A percentile compares a stretch with the other conserved stretches of the same genome.
Conservation (phyloP, 53 echinoderm and acorn worm species). For the Paelopatides confundens region DNA sequence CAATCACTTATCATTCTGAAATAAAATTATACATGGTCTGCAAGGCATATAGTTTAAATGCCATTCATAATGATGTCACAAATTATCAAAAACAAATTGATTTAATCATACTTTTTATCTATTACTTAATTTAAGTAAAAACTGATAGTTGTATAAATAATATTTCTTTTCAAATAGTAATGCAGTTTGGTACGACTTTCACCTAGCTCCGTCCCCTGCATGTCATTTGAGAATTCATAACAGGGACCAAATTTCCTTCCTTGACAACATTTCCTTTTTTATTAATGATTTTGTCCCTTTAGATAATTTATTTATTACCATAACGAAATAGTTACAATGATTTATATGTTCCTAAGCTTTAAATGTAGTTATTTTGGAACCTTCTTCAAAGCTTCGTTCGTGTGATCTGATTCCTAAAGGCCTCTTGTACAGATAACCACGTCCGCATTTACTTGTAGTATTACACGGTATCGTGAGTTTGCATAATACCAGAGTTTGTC, state of each 20-base stretch:
- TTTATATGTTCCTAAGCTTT: not conserved
- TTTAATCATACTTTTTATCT: too few relatives aligned
- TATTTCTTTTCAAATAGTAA: too few relatives aligned
- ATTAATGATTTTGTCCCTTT: not conserved
- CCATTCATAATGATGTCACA: too few relatives aligned
- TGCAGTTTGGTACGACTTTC: too few relatives aligned
- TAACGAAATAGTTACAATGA: not conserved
- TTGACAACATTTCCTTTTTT: not conserved
- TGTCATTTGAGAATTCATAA: conserved; percentile 4
- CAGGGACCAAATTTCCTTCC: not conserved
- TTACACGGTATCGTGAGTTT: not conserved
- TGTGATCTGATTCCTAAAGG: not conserved
- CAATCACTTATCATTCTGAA: too few relatives aligned
- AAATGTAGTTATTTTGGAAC: not conserved
- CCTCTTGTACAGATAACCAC: not conserved
- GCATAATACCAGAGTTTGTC: not conserved
- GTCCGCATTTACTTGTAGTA: not conserved
- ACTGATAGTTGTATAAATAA: too few relatives aligned
- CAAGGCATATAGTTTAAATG: too few relatives aligned
- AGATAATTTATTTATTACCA: not conserved
- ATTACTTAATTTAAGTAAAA: too few relatives aligned
- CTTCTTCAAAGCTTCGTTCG: not conserved
- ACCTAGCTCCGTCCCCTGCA: not conserved
- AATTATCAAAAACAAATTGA: too few relatives aligned
- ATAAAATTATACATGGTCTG: too few relatives aligned